Evolutionary conservation across 2,113 vertebrate species (phyloP), one percentile per base, ranked within the genome.

Genomic region (Ciconia boyciana): DNA sequence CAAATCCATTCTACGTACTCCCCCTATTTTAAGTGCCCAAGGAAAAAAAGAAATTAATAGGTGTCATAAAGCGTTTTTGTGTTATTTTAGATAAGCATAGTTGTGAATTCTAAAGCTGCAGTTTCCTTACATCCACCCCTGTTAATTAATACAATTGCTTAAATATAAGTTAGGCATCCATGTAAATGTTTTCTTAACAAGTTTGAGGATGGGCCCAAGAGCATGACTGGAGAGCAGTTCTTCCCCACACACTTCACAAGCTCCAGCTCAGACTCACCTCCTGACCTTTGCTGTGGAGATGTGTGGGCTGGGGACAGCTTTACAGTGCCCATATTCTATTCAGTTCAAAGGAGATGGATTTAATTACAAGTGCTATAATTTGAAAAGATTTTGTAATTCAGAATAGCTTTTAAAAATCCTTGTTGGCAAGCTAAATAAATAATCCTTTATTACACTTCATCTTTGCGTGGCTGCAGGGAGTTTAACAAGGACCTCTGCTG

Each of bases 401-500:
- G 58, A 84, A 90, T 75, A 93, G 24, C 87, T 85, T 84, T 77
- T 64, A 76, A 94, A 96, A 94, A 84, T 55, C 44, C 24, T 90
- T n/a, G 61, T 81, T 79, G 46, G 77, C 66, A n/a, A 81, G 58
- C 68, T 14, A 54, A 93, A 77, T 36, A 85, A 90, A 82, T 10
- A 36, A 58, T 48, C n/a, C 41, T 72, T 90, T 93, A 72, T 66
- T 76, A 17, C 51, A 34, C 76, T 54, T 88, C 49, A 19, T 78
- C 41, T 75, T 86, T 79, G 70, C 68, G 24, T 55, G 58, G 76
- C 96, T 94, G 96, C 96, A 94, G 95, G 92, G 83, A 10, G 77
- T 96, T 89, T 92, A 97, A 97, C 94, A 74, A 96, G 61, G 98
- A 97, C 98, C 98, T 98, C 98, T 98, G 96, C 97, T 98, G 98